These are phyloP conservation scores for Zoanthus gigantus DNA, from an alignment of 92 coral and sea anemone genomes.

Conservation along the genomic window DNA sequence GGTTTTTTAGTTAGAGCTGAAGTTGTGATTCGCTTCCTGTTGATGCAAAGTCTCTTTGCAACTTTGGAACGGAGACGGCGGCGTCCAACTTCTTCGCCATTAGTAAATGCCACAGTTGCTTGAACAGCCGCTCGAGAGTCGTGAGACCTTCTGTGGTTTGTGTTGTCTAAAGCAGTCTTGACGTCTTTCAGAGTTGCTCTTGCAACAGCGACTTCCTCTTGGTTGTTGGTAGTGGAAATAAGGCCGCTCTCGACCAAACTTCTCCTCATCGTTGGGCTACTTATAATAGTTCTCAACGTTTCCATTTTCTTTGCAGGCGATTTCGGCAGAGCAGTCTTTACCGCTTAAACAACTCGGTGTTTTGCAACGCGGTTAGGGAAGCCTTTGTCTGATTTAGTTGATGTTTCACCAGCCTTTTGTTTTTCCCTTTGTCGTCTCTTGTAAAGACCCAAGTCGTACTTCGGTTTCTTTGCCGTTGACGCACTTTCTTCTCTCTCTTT, in stretches of 20 bases:
- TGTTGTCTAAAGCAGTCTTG: not conserved
- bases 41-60: conserved; percentile 39
- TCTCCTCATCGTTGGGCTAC: not conserved
- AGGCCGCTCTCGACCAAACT: conserved; percentile 17
- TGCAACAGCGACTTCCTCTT: conserved; percentile 23
- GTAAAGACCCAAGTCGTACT: not conserved
- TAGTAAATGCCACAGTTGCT: conserved; percentile 20
- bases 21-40: conserved; percentile 9
- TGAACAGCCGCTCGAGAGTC: conserved; percentile 29
- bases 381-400: conserved; percentile 10
- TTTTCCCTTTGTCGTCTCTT: not conserved
- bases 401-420: not conserved
- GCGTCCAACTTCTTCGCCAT: conserved; percentile 31
- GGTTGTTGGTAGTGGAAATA: conserved; percentile 21
- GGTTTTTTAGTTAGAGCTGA: conserved; percentile 6
- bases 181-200: conserved; percentile 25
- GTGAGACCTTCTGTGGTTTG: too few relatives aligned
- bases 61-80: conserved; percentile 45
- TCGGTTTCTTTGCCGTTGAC: not conserved
- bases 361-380: not conserved
- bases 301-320: conserved; percentile 4
- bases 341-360: not conserved
- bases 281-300: not conserved
- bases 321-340: not conserved
- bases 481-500: not conserved